A percentile compares a stretch with the other conserved stretches of the same genome.
These are phyloP conservation scores for Paragorgia papillata DNA, from an alignment of 92 coral and sea anemone species.

Conservation along the genomic window DNA sequence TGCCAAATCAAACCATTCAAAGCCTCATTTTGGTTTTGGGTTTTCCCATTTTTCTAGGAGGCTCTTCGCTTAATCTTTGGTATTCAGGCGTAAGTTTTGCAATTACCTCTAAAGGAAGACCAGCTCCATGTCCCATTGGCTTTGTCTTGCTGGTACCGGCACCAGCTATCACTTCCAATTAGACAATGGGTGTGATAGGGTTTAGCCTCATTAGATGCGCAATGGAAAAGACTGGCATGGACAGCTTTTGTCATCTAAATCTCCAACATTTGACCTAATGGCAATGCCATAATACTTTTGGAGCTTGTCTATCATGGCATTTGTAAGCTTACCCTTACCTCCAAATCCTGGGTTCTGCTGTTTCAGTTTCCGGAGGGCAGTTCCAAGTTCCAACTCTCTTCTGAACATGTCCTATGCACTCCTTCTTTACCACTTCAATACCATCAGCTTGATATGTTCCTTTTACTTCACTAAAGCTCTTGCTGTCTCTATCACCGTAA, in stretches of 20 bases:
- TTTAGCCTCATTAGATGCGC: slow-evolving; percentile 53
- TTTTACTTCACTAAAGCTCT: slow-evolving; percentile 35
- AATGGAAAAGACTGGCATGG: slow-evolving; percentile 56
- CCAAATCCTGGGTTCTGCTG: slow-evolving; percentile 51
- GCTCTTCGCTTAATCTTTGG: slow-evolving; percentile 52
- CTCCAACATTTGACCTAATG: slow-evolving; percentile 53
- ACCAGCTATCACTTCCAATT: slow-evolving; percentile 55
- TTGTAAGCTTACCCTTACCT: slow-evolving; percentile 61
- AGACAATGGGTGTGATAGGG: slow-evolving; percentile 62
- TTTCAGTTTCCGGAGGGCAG: slow-evolving; percentile 59
- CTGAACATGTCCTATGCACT: slow-evolving; percentile 60
- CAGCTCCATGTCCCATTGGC: slow-evolving; percentile 57
- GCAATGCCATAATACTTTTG: slow-evolving; percentile 69
- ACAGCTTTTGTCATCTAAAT: slow-evolving; percentile 61
- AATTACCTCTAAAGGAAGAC: slow-evolving; percentile 45
- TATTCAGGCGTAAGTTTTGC: slow-evolving; percentile 45
- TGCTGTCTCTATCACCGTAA: slow-evolving; percentile 45
- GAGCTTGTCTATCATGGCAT: slow-evolving; percentile 56
- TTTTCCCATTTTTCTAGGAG: slow-evolving; percentile 65
- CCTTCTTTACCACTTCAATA: slow-evolving; percentile 28
- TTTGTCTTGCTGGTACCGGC: slow-evolving; percentile 50
- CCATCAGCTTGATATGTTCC: slow-evolving; percentile 14
- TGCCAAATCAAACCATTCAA: slow-evolving; percentile 60
- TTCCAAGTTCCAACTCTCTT: slow-evolving; percentile 67
- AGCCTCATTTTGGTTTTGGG: slow-evolving; percentile 55